Conservation (phyloP, 2,797 vertebrate genomes). For the Sebastes goodei region DNA sequence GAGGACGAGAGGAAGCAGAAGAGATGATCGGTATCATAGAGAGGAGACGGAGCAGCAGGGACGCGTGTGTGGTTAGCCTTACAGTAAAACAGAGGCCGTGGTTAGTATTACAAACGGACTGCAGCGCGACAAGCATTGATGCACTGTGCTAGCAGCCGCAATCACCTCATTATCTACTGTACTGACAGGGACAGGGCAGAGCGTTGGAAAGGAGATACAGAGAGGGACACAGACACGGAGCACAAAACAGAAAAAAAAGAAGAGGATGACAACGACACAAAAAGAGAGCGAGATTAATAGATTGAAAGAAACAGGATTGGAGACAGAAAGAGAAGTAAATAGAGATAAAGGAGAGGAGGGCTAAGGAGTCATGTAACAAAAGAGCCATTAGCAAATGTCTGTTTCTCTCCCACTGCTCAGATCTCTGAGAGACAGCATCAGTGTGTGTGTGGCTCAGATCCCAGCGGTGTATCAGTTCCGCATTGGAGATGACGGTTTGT, state of each 20-base stretch:
- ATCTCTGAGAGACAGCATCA: constrained; percentile 17
- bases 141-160: constrained; percentile 32
- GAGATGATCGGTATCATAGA: neutral
- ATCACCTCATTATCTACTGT: constrained; percentile 68
- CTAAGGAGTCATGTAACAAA: constrained; percentile 49
- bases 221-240: neutral
- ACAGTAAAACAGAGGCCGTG: constrained; percentile 34
- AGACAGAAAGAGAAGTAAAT: constrained; percentile 19
- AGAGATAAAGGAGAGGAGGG: constrained; percentile 5
- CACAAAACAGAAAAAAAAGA: neutral
- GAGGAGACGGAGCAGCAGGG: neutral
- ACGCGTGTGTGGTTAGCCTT: constrained; percentile 6
- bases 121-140: constrained; percentile 42
- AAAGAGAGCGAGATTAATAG: constrained; percentile 20
- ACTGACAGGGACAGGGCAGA: constrained; percentile 43
- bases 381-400: constrained; percentile 54
- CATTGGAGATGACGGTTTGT: neutral
- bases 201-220: constrained; percentile 22
- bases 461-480: constrained; percentile 26
- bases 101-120: constrained; percentile 40
- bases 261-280: constrained; percentile 16
- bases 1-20: neutral
- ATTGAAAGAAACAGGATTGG: constrained; percentile 10
- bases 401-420: constrained; percentile 4
- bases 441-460: constrained; percentile 17